These are phyloP conservation scores for Aegypius monachus DNA, from an alignment of 2,113 vertebrate genomes.

Conservation along the genomic window DNA sequence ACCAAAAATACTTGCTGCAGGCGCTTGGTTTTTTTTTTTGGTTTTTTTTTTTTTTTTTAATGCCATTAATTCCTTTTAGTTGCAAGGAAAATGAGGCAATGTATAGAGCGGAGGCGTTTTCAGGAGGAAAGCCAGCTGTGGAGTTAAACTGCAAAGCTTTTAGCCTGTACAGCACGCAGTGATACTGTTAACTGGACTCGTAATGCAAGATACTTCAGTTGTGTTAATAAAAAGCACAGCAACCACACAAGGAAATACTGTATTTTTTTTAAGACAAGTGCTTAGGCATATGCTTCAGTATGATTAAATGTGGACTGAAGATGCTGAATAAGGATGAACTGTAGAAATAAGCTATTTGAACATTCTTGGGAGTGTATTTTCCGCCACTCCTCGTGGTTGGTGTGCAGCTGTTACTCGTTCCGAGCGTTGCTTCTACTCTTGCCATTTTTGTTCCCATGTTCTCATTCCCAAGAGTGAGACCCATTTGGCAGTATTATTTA, in stretches of 20 bases:
- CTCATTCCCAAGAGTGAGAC: neutral
- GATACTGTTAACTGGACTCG: neutral
- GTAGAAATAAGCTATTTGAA: neutral
- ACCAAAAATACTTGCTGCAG: neutral
- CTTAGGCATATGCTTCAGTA: neutral
- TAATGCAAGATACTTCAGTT: neutral
- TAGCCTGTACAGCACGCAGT: rapidly evolving
- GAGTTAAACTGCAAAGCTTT: neutral
- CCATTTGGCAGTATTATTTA: neutral
- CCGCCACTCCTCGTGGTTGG: neutral
- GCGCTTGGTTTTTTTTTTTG: neutral
- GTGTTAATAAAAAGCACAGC: neutral
- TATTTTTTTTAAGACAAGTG: neutral
- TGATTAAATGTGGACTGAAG: neutral
- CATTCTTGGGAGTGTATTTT: neutral
- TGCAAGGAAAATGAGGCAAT: neutral
- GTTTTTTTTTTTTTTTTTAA: neutral
- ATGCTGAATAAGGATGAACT: neutral
- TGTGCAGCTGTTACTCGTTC: neutral
- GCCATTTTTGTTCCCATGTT: neutral
- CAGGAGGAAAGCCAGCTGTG: neutral
- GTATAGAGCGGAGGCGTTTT: neutral
- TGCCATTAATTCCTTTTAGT: neutral
- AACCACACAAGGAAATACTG: neutral
- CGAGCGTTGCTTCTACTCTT: neutral